phyloP scores from a whole-genome alignment of 1,140 invertebrate genomes.

The Phthorimaea operculella region DNA sequence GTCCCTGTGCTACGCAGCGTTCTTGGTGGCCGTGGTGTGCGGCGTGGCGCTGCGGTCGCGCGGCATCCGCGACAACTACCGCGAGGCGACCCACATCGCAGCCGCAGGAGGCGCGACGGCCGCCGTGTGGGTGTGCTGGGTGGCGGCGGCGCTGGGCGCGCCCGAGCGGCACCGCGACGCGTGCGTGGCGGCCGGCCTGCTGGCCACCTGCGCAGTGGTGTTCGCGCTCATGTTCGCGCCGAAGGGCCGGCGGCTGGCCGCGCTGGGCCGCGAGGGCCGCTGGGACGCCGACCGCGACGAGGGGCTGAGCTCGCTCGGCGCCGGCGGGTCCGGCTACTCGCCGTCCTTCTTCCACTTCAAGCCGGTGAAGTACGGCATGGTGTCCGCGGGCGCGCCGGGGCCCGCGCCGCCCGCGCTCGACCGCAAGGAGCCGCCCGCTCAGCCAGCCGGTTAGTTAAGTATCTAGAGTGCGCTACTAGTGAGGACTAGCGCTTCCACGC shows the following conservation, averaged over 20 bases:
- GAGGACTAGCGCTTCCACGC: conserved; percentile 51
- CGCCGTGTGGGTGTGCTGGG: conserved; percentile 90
- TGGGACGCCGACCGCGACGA: conserved; percentile 82
- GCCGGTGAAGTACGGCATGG: conserved; percentile 78
- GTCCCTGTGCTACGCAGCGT: conserved; percentile 83
- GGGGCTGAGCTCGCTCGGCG: conserved; percentile 78
- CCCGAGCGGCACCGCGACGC: conserved; percentile 84
- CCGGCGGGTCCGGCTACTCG: conserved; percentile 84
- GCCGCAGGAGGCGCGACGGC: conserved; percentile 84
- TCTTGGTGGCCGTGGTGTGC: conserved; percentile 85
- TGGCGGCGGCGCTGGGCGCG: conserved; percentile 77
- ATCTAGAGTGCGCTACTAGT: conserved; percentile 59
- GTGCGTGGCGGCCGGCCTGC: conserved; percentile 87
- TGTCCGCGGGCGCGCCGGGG: conserved; percentile 66
- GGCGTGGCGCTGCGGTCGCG: conserved; percentile 85
- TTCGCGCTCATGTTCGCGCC: conserved; percentile 95
- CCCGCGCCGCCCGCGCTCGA: conserved; percentile 41
- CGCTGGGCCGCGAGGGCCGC: conserved; percentile 84
- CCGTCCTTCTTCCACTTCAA: conserved; percentile 94
- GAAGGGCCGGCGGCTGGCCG: conserved; percentile 90
- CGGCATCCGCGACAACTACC: conserved; percentile 91
- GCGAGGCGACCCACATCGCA: conserved; percentile 89
- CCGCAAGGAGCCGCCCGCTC: conserved; percentile 66
- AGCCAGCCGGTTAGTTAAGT: conserved; percentile 74
- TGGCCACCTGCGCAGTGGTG: conserved; percentile 83